Conservation (phyloP, 2,113 vertebrate genomes). For the Sander vitreus region DNA sequence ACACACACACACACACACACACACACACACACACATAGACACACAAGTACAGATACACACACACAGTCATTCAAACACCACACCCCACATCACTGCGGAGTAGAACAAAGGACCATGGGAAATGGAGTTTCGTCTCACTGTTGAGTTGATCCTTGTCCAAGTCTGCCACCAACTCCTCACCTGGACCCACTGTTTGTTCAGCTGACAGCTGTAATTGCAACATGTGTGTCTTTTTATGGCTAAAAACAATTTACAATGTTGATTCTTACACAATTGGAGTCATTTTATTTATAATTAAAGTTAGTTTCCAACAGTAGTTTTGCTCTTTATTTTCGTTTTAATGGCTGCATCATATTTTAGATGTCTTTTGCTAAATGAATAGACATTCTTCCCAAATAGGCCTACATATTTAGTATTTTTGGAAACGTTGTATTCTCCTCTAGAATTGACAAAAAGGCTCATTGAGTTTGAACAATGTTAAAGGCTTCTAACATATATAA, state of each 20-base stretch:
- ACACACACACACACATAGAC: constrained; percentile 19
- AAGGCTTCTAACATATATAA: neutral
- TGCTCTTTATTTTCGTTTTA: neutral
- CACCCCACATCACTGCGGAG: constrained; percentile 83
- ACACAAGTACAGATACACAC: constrained; percentile 19
- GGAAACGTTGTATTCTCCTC: neutral
- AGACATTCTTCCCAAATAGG: neutral
- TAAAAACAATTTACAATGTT: no score
- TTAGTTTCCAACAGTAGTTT: neutral
- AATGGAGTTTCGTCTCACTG: constrained; percentile 54
- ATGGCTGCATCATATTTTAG: neutral
- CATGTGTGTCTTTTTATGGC: no score
- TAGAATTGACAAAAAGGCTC: neutral
- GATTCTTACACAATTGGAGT: no score
- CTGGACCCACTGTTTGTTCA: no score
- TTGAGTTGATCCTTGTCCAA: no score
- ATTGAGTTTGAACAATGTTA: no score
- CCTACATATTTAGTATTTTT: neutral
- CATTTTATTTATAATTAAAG: no score
- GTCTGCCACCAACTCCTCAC: no score
- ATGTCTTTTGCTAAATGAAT: neutral
- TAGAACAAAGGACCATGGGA: constrained; percentile 71
- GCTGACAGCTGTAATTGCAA: no score
- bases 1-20: constrained; percentile 34
- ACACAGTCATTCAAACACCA: constrained; percentile 70